Percentiles rank a stretch among this genome's conserved stretches.
Evolutionary conservation across 2,113 vertebrate genomes (phyloP).

Genomic region (Excalfactoria chinensis): DNA sequence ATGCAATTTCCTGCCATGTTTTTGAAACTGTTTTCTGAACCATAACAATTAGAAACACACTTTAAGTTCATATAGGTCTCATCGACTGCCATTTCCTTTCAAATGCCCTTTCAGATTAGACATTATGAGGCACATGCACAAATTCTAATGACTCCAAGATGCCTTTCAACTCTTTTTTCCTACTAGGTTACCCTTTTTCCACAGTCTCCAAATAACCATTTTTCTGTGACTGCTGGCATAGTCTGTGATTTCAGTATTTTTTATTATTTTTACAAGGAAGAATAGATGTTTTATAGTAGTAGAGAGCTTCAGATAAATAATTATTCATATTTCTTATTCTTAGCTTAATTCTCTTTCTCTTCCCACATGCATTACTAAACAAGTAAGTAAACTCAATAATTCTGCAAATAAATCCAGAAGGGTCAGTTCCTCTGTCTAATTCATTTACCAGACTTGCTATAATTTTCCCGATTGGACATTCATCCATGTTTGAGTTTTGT

Average conservation of each 20-base stretch:
- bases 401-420: background rate
- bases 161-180: background rate
- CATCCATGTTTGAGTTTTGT: background rate
- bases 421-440: background rate
- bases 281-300: background rate
- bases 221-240: background rate
- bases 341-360: background rate
- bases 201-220: background rate
- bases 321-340: background rate
- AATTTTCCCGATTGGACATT: background rate
- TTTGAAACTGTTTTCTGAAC: background rate
- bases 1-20: background rate
- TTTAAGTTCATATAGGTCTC: background rate
- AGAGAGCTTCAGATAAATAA: background rate
- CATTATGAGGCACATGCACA: background rate
- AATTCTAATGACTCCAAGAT: background rate
- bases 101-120: background rate
- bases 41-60: background rate
- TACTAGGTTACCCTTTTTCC: background rate
- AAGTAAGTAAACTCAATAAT: background rate
- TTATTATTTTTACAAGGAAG: background rate
- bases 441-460: background rate
- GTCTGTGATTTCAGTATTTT: background rate
- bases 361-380: background rate
- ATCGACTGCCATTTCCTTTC: background rate